Evolutionary conservation across 2,113 vertebrate genomes (phyloP), one percentile per base, ranked within the genome.

Genomic region (Ondatra zibethicus): DNA sequence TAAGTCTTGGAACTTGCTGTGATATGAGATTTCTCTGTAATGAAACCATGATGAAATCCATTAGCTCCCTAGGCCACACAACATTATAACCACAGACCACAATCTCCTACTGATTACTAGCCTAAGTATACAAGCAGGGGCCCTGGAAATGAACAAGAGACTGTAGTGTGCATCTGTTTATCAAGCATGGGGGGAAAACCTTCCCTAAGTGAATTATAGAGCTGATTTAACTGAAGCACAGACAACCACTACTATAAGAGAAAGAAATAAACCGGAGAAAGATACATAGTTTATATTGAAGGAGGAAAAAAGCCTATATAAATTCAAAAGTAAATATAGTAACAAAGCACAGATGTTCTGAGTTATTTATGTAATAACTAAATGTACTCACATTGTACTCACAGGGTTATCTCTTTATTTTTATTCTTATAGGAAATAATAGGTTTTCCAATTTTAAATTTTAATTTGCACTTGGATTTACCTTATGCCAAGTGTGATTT

Each of bases 131-230:
- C 97, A 97, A 97, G 96, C 92, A 98, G 98, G 98, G 97, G 88
- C 96, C 95, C 97, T 97, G 96, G 96, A 98, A 98, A 98, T 96
- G 96, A 96, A 97, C 95, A 93, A 93, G 29, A 95, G 98, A 92
- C 98, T 97, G 94, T 88, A 98, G 95, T 89, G 96, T 98, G 97
- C 98, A 98, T 98, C 98, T 98, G 98, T 97, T 96, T 98, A 98
- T 98, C 97, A 97, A 97, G 97, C 65, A 96, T 73, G 80, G 97
- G 94, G 91, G 80, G 92, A 96, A 96, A 97, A 58, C 19, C 77
- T 96, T 97, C 91, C 97, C 78, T 89, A 93, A 98, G 98, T 98
- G 98, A 98, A 98, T 97, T 98, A 96, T 12, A 50, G 88, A 97
- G 97, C 96, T 98, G 97, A 80, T 97, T 96, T 95, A 90, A 96